Percentiles rank a stretch among this genome's conserved stretches.
phyloP scores from a whole-genome alignment of 2,113 vertebrate species.

The Opisthocomus hoazin region DNA sequence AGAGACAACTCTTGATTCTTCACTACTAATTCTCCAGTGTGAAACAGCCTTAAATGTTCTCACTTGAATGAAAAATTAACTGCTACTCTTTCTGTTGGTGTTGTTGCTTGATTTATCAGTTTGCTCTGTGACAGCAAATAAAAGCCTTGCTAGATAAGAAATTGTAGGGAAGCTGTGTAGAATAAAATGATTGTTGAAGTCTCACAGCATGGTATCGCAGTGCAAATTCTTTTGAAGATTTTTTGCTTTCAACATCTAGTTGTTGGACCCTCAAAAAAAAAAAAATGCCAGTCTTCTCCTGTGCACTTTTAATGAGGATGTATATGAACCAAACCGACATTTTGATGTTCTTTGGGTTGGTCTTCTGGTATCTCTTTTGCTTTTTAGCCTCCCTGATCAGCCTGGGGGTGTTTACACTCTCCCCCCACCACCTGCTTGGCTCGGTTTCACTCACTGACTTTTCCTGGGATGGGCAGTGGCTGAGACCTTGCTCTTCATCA shows the following conservation, averaged over 20 bases:
- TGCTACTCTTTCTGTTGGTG: neutral
- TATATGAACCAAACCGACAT: neutral
- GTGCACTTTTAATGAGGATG: neutral
- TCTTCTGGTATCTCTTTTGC: neutral
- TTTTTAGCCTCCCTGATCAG: neutral
- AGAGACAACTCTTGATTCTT: neutral
- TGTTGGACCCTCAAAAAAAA: neutral
- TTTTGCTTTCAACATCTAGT: neutral
- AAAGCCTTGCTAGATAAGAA: neutral
- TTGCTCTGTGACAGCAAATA: slow-evolving; percentile 12
- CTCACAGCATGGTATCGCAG: neutral
- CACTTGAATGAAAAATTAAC: neutral
- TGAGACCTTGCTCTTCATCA: neutral
- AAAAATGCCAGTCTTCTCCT: neutral
- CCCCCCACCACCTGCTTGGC: neutral
- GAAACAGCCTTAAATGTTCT: neutral
- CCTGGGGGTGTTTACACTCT: neutral
- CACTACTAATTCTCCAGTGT: neutral
- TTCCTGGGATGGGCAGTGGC: neutral
- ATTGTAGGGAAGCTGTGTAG: neutral
- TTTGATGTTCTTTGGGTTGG: neutral
- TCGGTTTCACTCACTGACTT: neutral
- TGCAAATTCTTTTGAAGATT: neutral
- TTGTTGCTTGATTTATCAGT: neutral
- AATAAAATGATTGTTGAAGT: neutral